Evolutionary conservation across 2,113 vertebrate species (phyloP).

Genomic region (Nothoprocta perdicaria): DNA sequence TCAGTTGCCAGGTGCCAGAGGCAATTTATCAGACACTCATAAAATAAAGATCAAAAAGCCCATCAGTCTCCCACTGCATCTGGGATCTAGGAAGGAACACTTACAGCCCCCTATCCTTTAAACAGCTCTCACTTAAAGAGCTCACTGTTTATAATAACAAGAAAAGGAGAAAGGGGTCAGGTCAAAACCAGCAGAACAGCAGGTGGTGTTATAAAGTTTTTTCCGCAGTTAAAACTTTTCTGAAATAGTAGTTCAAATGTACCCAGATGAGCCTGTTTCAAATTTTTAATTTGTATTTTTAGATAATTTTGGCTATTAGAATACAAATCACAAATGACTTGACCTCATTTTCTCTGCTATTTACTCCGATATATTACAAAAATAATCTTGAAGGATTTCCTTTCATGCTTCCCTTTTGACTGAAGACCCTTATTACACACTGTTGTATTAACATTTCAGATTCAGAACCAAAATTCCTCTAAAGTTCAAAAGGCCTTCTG

Average conservation of each 20-base stretch:
- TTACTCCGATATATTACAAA: conserved; percentile 46
- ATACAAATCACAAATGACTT: conserved; percentile 21
- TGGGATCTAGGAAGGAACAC: conserved; percentile 85
- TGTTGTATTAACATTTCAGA: conserved; percentile 46
- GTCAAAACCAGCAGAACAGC: conserved; percentile 81
- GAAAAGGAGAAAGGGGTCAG: conserved; percentile 85
- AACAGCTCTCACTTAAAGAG: conserved; percentile 89
- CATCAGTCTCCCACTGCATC: conserved; percentile 78
- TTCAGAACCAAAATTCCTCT: conserved; percentile 66
- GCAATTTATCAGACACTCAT: conserved; percentile 85
- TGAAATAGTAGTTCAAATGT: conserved; percentile 60
- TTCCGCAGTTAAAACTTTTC: conserved; percentile 61
- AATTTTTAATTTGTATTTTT: conserved; percentile 64
- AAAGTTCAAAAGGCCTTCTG: conserved; percentile 58
- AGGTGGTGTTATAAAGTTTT: conserved; percentile 83
- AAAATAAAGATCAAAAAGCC: conserved; percentile 87
- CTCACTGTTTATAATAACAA: conserved; percentile 90
- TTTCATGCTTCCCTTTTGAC: conserved; percentile 56
- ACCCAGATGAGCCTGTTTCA: conserved; percentile 20
- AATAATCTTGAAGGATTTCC: conserved; percentile 20
- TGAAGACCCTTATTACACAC: conserved; percentile 26
- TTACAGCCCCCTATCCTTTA: conserved; percentile 80
- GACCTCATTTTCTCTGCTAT: conserved; percentile 36
- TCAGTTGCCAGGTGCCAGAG: conserved; percentile 86
- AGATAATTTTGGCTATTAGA: conserved; percentile 46